Evolutionary conservation across 2,888 invertebrate species (phyloP), one percentile per base, ranked within the genome.

Genomic region (Ichneumon xanthorius): DNA sequence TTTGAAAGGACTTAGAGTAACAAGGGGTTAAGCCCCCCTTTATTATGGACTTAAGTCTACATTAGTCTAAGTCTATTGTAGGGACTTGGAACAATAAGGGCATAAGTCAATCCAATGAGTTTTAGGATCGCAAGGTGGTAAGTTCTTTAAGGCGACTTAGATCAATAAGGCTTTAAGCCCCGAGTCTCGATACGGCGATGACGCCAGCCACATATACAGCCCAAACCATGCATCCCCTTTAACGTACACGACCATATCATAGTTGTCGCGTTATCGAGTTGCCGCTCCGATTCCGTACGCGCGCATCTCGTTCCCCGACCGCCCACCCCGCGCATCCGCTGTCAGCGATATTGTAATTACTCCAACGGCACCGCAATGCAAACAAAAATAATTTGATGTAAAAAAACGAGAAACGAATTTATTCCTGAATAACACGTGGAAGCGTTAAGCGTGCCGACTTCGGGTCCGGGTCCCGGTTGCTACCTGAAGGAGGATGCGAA

Each of bases 401-500:
- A 70, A 53, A 48, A 71, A 45, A 45, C 9, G 26, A 53, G 6
- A 58, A 58, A 58, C 19, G 22, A 58, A 58, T 48, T 37, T 58
- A 58, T 76, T 50, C 37, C 63, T 50, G 14, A 70, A 71, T n/a
- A 71, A 53, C 40, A 45, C 19, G 76, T 22, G 11, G 33, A 40
- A 76, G 71, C 65, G 68, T 68, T 73, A 80, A 80, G 79, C 75
- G 79, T 75, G 79, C 63, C 73, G 61, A 22, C 16, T 14, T 26
- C 30, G 61, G 48, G 40, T 33, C 22, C 50, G 53, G 11, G 22
- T 45, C 16, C 45, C 40, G 48, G 65, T 71, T 65, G 80, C 80
- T 80, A 77, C 77, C 77, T 80, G 84, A 67, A 77, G 22, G 40
- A 33, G 77, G 67, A 70, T 30, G 67, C 78, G 61, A 79, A 75